phyloP scores from a whole-genome alignment of 2,113 vertebrate species.

The Neogobius melanostomus region DNA sequence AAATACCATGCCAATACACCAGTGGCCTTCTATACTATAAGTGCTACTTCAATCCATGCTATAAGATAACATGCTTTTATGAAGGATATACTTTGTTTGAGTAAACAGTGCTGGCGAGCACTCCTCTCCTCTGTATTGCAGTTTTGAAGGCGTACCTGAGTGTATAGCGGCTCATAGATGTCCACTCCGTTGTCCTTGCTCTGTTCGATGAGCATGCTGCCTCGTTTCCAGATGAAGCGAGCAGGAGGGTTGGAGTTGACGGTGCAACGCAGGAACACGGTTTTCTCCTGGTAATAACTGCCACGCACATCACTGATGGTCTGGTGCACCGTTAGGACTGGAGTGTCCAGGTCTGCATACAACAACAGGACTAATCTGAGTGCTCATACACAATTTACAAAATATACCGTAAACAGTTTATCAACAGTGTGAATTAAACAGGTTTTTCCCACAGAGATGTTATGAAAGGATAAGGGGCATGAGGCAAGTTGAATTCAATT shows the following conservation, averaged over 20 bases:
- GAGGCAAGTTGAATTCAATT: too few relatives aligned
- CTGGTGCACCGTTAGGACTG: constrained; percentile 93
- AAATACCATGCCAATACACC: too few relatives aligned
- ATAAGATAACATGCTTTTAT: neutral
- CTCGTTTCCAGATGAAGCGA: constrained; percentile 97
- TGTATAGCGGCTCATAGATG: constrained; percentile 98
- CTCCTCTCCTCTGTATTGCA: neutral
- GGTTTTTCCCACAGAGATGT: too few relatives aligned
- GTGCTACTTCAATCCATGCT: neutral
- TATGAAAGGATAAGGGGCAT: too few relatives aligned
- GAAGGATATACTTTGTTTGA: neutral
- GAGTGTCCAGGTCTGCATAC: constrained; percentile 88
- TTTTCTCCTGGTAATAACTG: constrained; percentile 98
- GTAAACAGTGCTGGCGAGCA: neutral
- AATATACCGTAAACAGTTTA: neutral
- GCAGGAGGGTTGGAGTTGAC: constrained; percentile 98
- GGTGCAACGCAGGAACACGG: constrained; percentile 94
- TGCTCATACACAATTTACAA: neutral
- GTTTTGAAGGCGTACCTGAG: constrained; percentile 78
- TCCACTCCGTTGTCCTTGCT: constrained; percentile 97
- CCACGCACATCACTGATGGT: constrained; percentile 95
- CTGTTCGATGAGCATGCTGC: constrained; percentile 83
- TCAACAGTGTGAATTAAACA: too few relatives aligned
- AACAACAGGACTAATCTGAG: constrained; percentile 23
- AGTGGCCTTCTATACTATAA: too few relatives aligned